Percentiles rank a stretch among this genome's conserved stretches.
Evolutionary conservation across 2,888 invertebrate species (phyloP).

Genomic region (Troides aeacus): DNA sequence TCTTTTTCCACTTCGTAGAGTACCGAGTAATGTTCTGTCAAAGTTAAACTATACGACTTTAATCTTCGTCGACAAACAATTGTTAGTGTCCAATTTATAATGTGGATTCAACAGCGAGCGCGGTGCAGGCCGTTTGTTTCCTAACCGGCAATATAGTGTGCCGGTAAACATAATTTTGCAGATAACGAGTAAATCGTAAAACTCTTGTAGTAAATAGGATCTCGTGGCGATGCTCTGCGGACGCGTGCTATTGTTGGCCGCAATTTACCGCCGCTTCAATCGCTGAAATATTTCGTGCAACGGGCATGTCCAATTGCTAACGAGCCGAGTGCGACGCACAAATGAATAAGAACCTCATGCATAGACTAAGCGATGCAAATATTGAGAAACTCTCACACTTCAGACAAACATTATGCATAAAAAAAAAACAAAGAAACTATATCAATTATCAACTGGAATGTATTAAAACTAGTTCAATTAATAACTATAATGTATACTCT

Average conservation of each 20-base stretch:
- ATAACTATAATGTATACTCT: no score
- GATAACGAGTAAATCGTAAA: slow-evolving; percentile 76
- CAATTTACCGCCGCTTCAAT: slow-evolving; percentile 79
- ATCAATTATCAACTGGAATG: no score
- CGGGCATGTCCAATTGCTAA: slow-evolving; percentile 80
- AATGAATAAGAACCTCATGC: slow-evolving; percentile 76
- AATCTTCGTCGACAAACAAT: slow-evolving; percentile 44
- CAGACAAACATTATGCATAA: neutral
- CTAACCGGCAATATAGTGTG: slow-evolving; percentile 35
- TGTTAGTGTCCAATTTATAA: slow-evolving; percentile 44
- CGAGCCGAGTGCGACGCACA: slow-evolving; percentile 76
- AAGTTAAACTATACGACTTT: slow-evolving; percentile 27
- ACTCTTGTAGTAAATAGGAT: slow-evolving; percentile 68
- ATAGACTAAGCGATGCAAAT: slow-evolving; percentile 58
- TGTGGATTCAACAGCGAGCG: slow-evolving; percentile 13
- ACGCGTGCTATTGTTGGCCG: slow-evolving; percentile 70
- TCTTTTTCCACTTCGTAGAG: slow-evolving; percentile 66
- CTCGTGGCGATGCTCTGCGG: slow-evolving; percentile 47
- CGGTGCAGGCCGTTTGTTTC: slow-evolving; percentile 33
- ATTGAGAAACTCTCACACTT: neutral
- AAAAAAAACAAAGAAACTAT: no score
- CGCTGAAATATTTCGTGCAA: slow-evolving; percentile 80
- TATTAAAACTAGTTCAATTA: no score
- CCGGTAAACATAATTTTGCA: slow-evolving; percentile 60
- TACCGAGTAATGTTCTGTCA: slow-evolving; percentile 62